A percentile compares a stretch with the other conserved stretches of the same genome.
Evolutionary conservation across 2,797 vertebrate species (phyloP).

Genomic region (Nyctibius grandis): DNA sequence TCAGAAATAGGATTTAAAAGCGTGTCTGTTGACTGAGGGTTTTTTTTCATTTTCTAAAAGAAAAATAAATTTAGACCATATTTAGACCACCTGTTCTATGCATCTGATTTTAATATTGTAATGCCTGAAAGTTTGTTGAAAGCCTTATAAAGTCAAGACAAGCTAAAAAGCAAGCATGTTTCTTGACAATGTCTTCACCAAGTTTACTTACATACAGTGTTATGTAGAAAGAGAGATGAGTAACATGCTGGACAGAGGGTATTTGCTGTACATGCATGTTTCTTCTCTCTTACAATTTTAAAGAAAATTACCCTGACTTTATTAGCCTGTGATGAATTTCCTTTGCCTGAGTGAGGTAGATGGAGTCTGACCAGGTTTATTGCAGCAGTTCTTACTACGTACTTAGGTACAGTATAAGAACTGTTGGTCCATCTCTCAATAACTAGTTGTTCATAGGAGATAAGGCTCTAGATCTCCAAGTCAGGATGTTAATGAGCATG

Average conservation of each 20-base stretch:
- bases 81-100: not conserved
- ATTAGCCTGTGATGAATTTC: not conserved
- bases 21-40: not conserved
- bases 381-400: not conserved
- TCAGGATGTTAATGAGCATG: not conserved
- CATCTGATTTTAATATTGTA: not conserved
- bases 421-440: not conserved
- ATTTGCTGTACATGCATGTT: not conserved
- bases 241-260: not conserved
- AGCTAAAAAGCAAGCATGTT: not conserved
- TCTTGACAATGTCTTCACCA: not conserved
- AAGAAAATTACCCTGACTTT: not conserved
- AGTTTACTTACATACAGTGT: not conserved
- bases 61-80: not conserved
- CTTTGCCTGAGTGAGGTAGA: not conserved
- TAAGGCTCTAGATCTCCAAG: not conserved
- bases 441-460: not conserved
- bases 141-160: not conserved
- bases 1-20: not conserved
- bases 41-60: not conserved
- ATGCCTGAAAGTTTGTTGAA: not conserved
- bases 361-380: not conserved
- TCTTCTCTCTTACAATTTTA: not conserved
- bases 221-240: not conserved
- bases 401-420: not conserved